Evolutionary conservation across 2,113 vertebrate genomes (phyloP).

Genomic region (Montifringilla adamsi): DNA sequence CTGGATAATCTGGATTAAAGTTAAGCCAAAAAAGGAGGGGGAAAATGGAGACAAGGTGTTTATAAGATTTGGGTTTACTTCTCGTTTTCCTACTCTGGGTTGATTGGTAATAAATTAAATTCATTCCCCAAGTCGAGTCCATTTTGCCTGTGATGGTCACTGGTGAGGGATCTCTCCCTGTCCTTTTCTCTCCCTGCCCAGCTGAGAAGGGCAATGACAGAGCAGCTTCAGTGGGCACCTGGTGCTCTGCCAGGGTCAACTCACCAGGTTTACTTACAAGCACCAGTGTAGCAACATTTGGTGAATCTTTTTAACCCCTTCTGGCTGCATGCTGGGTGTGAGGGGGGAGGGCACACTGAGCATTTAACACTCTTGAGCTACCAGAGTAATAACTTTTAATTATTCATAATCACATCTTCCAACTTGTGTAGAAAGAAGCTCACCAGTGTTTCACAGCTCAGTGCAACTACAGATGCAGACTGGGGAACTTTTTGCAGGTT

Average conservation of each 20-base stretch:
- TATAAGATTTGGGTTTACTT: not conserved
- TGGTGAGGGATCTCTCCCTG: not conserved
- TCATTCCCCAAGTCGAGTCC: accelerated
- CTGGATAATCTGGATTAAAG: not conserved
- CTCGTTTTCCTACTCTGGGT: not conserved
- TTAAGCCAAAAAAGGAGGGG: not conserved
- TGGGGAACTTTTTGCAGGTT: not conserved
- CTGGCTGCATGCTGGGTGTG: not conserved
- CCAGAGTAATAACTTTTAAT: not conserved
- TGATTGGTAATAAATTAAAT: not conserved
- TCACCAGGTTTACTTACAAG: not conserved
- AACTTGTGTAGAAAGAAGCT: not conserved
- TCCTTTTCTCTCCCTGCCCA: not conserved
- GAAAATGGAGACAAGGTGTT: accelerated
- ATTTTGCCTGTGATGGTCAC: not conserved
- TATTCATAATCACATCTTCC: not conserved
- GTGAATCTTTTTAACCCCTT: not conserved
- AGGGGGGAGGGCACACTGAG: not conserved
- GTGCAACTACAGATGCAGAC: not conserved
- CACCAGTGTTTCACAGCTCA: not conserved
- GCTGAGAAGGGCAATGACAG: not conserved
- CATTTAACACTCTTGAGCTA: not conserved
- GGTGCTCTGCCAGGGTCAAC: not conserved
- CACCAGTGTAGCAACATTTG: not conserved
- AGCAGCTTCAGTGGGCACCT: not conserved